These are phyloP conservation scores for Odobenus rosmarus DNA, from an alignment of 2,113 vertebrate genomes.

Conservation along the genomic window DNA sequence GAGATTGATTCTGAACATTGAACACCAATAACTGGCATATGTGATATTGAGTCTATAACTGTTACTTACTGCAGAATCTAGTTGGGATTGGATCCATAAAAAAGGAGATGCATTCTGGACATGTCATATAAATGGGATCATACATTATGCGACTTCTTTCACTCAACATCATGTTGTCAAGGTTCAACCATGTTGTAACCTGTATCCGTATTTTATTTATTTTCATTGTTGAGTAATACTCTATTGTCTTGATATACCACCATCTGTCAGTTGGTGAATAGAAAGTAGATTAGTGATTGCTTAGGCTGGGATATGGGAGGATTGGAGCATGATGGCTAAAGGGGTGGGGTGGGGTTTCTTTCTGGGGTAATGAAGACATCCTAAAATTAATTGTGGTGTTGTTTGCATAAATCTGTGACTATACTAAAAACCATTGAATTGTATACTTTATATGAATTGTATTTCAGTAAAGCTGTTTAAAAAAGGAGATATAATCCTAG, in stretches of 20 bases:
- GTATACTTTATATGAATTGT: background rate
- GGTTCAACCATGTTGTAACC: background rate
- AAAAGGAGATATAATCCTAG: background rate
- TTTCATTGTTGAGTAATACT: background rate
- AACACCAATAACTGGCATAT: background rate
- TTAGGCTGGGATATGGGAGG: background rate
- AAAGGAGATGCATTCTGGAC: background rate
- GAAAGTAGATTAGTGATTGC: background rate
- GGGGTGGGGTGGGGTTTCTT: background rate
- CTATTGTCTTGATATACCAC: background rate
- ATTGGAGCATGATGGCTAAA: background rate
- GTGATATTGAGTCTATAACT: background rate
- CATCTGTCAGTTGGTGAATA: background rate
- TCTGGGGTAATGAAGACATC: background rate
- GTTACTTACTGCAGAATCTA: background rate
- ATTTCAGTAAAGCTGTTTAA: conserved; percentile 24
- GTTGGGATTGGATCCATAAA: background rate
- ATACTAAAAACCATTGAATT: background rate
- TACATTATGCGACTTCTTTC: background rate
- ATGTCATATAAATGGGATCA: background rate
- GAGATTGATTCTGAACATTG: background rate
- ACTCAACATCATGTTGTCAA: background rate
- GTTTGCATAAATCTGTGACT: background rate
- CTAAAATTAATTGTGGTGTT: background rate
- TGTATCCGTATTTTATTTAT: background rate